Evolutionary conservation across 1,140 invertebrate species (phyloP).

Genomic region (Gerris buenoi): DNA sequence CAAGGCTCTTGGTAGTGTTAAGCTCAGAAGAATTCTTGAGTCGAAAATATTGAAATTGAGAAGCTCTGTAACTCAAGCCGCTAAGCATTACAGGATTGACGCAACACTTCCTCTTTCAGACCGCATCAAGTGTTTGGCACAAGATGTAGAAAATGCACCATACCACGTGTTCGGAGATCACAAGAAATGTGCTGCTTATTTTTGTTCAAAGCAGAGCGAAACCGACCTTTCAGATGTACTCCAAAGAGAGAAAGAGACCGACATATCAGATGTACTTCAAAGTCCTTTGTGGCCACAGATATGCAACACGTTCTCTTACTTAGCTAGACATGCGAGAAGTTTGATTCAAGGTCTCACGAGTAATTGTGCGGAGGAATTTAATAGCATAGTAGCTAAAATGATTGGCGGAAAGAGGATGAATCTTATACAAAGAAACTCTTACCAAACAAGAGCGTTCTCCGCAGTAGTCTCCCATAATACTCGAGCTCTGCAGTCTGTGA

Average conservation of each 20-base stretch:
- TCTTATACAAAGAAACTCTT: constrained; percentile 4
- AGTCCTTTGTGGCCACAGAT: no score
- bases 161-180: not conserved
- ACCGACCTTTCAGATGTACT: no score
- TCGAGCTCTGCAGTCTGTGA: not conserved
- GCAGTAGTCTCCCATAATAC: not conserved
- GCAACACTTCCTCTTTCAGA: no score
- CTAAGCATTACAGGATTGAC: no score
- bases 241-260: no score
- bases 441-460: not conserved
- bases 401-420: constrained; percentile 18
- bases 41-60: no score
- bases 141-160: not conserved
- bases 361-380: constrained; percentile 16
- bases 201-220: not conserved
- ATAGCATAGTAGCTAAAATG: constrained; percentile 12
- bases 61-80: no score
- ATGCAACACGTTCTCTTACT: no score
- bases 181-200: not conserved
- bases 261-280: no score
- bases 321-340: not conserved
- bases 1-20: no score
- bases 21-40: no score
- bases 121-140: no score
- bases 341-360: constrained; percentile 13